These are phyloP conservation scores for Brachylomia viminalis DNA, from an alignment of 2,888 invertebrate genomes.

Conservation along the genomic window DNA sequence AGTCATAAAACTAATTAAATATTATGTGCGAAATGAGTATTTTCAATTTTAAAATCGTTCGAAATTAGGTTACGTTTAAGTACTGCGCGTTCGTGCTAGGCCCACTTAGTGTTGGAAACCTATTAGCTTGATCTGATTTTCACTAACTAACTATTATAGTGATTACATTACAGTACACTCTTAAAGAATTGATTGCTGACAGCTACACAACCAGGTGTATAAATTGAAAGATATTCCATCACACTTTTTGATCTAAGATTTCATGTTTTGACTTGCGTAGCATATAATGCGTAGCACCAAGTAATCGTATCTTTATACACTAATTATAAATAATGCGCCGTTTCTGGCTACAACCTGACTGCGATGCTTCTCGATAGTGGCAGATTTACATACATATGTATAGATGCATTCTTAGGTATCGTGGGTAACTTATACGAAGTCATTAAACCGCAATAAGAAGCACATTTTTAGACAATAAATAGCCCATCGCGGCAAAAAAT, in stretches of 20 bases:
- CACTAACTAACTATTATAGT: background rate
- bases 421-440: slow-evolving; percentile 46
- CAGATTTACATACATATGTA: no score
- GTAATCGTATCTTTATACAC: background rate
- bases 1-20: background rate
- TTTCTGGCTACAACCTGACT: background rate
- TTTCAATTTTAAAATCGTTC: background rate
- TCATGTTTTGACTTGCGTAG: background rate
- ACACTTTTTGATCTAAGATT: background rate
- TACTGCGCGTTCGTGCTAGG: background rate
- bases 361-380: slow-evolving; percentile 34
- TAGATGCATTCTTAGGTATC: slow-evolving; percentile 49
- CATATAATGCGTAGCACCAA: background rate
- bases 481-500: no score
- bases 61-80: background rate
- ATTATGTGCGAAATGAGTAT: background rate
- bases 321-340: background rate
- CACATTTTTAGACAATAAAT: no score
- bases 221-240: background rate
- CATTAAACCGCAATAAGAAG: slow-evolving; percentile 3
- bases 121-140: background rate
- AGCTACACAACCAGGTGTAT: no score
- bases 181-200: background rate
- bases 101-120: background rate
- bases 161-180: background rate